Evolutionary conservation across 2,113 vertebrate species (phyloP).

Genomic region (Leptodactylus fuscus): DNA sequence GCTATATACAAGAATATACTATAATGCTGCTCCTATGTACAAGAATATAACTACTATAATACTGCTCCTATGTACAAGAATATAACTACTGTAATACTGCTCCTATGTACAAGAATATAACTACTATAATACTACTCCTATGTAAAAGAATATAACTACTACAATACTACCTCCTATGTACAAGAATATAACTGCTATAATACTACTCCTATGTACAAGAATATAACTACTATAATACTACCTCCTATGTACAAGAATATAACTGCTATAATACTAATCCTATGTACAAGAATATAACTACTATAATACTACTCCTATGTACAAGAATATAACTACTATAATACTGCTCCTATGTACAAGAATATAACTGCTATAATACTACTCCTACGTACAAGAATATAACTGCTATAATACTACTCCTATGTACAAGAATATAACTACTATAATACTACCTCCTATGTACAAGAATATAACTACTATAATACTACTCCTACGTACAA

Average conservation of each 20-base stretch:
- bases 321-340: slow-evolving; percentile 10
- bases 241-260: background rate
- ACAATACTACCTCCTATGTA: background rate
- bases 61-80: background rate
- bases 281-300: background rate
- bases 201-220: background rate
- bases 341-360: background rate
- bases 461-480: slow-evolving; percentile 21
- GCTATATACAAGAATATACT: background rate
- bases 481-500: background rate
- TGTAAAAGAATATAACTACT: background rate
- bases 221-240: slow-evolving; percentile 9
- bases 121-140: background rate
- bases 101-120: background rate
- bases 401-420: background rate
- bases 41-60: slow-evolving; percentile 10
- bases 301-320: background rate
- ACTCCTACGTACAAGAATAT: background rate
- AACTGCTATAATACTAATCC: slow-evolving; percentile 1
- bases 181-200: slow-evolving; percentile 4
- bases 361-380: slow-evolving; percentile 6
- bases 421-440: background rate
- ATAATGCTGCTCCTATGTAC: background rate
- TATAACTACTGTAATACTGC: slow-evolving; percentile 9
- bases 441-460: background rate